These are phyloP conservation scores for Empis livida DNA, from an alignment of 2,888 invertebrate species.

Conservation along the genomic window DNA sequence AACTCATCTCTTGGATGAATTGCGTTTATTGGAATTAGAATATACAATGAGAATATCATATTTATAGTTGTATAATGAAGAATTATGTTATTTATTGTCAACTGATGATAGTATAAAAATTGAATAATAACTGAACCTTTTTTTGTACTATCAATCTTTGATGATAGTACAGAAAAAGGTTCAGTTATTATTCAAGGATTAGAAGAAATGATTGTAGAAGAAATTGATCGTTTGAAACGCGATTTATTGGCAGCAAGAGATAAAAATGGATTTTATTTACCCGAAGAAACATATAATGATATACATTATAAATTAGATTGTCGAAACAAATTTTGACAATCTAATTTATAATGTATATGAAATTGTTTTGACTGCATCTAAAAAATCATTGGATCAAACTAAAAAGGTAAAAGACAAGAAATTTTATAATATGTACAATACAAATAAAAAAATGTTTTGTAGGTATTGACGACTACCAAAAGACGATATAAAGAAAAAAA, in stretches of 20 bases:
- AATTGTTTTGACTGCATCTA: constrained; percentile 37
- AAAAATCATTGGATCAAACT: constrained; percentile 34
- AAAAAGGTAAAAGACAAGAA: constrained; percentile 27
- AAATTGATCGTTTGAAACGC: constrained; percentile 75
- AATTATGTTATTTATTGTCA: constrained; percentile 81
- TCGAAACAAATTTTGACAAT: constrained; percentile 47
- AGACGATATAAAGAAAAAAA: constrained; percentile 49
- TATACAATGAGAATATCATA: constrained; percentile 87
- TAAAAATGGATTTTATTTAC: constrained; percentile 76
- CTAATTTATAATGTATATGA: constrained; percentile 43
- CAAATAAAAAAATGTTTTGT: background rate
- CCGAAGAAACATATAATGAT: constrained; percentile 68
- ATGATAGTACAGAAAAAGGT: constrained; percentile 69
- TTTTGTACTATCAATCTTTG: constrained; percentile 61
- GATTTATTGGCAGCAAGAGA: constrained; percentile 80
- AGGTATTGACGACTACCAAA: constrained; percentile 29
- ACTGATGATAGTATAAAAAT: constrained; percentile 60
- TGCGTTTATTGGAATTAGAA: constrained; percentile 63
- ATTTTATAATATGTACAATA: too few species aligned
- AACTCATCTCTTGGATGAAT: constrained; percentile 79
- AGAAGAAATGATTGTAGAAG: constrained; percentile 85
- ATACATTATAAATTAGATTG: constrained; percentile 51
- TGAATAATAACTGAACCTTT: too few species aligned
- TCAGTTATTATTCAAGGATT: constrained; percentile 84
- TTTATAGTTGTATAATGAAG: constrained; percentile 93